phyloP scores from a whole-genome alignment of 2,888 invertebrate species.

The Cantharis flavilabris region DNA sequence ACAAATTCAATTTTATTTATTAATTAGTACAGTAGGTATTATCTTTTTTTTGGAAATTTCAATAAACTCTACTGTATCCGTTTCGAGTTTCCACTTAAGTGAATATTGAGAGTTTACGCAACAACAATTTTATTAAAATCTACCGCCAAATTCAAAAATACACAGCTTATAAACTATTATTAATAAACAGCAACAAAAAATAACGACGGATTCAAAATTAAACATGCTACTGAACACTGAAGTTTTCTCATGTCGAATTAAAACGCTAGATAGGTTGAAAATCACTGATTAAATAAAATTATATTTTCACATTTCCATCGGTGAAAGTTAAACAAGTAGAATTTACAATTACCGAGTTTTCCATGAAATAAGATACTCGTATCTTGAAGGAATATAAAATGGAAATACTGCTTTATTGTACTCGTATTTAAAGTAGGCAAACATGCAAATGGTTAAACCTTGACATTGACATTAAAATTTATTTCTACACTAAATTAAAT shows the following conservation, averaged over 20 bases:
- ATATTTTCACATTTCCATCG: background rate
- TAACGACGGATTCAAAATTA: background rate
- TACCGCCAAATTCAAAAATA: too few species aligned
- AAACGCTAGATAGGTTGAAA: background rate
- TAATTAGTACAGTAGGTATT: too few species aligned
- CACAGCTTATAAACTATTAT: too few species aligned
- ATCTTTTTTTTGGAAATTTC: too few species aligned
- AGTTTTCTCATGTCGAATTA: background rate
- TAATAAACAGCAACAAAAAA: too few species aligned
- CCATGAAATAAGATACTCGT: background rate
- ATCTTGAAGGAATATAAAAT: background rate
- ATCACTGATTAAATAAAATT: background rate
- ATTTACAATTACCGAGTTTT: background rate
- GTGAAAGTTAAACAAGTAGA: background rate
- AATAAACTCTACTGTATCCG: too few species aligned
- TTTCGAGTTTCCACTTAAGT: too few species aligned
- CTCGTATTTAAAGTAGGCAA: background rate
- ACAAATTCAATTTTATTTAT: too few species aligned
- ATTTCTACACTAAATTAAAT: background rate
- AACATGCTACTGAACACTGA: background rate
- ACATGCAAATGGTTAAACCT: background rate
- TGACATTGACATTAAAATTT: background rate
- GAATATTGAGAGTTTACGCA: too few species aligned
- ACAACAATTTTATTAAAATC: too few species aligned
- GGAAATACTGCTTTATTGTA: background rate